Base-by-base conservation (phyloP, 1,140 invertebrate species). In the Limonius californicus region DNA sequence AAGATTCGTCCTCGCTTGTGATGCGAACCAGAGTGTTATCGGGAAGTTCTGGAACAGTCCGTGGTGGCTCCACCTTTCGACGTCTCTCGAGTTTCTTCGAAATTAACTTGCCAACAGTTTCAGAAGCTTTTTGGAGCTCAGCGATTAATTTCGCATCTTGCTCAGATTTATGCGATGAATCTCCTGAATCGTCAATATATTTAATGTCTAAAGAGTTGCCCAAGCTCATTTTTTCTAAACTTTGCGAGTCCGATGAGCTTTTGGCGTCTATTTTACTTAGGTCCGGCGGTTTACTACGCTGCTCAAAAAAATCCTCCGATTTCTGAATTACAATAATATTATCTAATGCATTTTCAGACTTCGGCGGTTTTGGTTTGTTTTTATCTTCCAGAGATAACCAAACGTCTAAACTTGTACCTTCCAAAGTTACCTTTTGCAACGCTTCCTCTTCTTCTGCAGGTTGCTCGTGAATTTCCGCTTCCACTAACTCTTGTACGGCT, bases 1-100 rank as follows among this genome's bases (percentile, higher is more conserved):
- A 77, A 47, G 84, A 87, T 72, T 86, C 85, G 19, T 50, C 45
- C 66, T 85, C 84, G 39, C 84, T 86, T 0, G 80, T 83, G 57
- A 83, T 76, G 21, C 80, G 74, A 4, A 76, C 75, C 7, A 77
- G 76, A 73, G 27, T 73, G 67, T 75, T 80, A 68, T 70, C 76
- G 75, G 72, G 80, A 55, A 68, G 69, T 32, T 79, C 78, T 1
- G 73, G 67, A 14, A 77, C 64, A 15, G 3, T 2, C 69, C 78
- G 77, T 61, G 65, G 75, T 63, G 74, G 75, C 61, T 74, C 78
- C 63, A 73, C 77, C 64, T 79, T 72, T 60, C 62, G 21, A 45
- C 68, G 59, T 45, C 70, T 74, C 62, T 74, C 73, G 7, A 76
- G 32, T 68, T 76, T 76, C 27, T 66, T 72, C 15, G 58, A 61